These are phyloP conservation scores for Ischnus inquisitorius DNA, from an alignment of 2,888 invertebrate genomes.

Conservation along the genomic window DNA sequence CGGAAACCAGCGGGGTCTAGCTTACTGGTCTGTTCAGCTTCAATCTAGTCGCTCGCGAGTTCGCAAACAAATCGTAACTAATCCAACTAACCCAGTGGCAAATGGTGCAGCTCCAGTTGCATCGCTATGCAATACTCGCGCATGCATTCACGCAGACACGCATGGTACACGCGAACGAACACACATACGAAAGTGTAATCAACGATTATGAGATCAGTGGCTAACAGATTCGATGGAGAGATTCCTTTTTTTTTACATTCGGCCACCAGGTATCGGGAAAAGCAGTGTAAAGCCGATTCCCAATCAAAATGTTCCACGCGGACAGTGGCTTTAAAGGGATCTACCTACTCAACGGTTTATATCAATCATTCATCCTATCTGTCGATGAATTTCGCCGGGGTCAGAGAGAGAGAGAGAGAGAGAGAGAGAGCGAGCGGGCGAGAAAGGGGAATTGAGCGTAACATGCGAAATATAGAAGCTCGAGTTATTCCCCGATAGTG, in stretches of 20 bases:
- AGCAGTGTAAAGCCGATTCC: not conserved
- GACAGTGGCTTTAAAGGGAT: constrained; percentile 3
- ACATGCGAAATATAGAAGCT: constrained; percentile 32
- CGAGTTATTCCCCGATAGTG: constrained; percentile 45
- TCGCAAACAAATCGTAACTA: constrained; percentile 66
- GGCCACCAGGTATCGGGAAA: not conserved
- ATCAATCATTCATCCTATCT: constrained; percentile 58
- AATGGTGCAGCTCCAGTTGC: constrained; percentile 16
- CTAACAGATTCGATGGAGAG: constrained; percentile 4
- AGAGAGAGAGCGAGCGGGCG: no score
- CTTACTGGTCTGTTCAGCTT: constrained; percentile 24
- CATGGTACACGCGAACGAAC: constrained; percentile 2
- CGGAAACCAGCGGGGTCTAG: constrained; percentile 32
- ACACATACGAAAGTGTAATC: constrained; percentile 10
- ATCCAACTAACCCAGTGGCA: constrained; percentile 62
- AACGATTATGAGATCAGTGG: constrained; percentile 23
- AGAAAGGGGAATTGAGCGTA: not conserved
- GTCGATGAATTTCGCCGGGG: constrained; percentile 33
- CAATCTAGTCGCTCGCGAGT: constrained; percentile 45
- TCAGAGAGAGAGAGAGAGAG: not conserved
- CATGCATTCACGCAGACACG: not conserved
- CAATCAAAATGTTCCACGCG: constrained; percentile 15
- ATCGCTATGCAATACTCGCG: not conserved
- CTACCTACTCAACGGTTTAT: constrained; percentile 34
- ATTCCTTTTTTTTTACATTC: not conserved